These are phyloP conservation scores for Schizothorax lantsangensis DNA, from an alignment of 2,797 vertebrate species.

Conservation along the genomic window DNA sequence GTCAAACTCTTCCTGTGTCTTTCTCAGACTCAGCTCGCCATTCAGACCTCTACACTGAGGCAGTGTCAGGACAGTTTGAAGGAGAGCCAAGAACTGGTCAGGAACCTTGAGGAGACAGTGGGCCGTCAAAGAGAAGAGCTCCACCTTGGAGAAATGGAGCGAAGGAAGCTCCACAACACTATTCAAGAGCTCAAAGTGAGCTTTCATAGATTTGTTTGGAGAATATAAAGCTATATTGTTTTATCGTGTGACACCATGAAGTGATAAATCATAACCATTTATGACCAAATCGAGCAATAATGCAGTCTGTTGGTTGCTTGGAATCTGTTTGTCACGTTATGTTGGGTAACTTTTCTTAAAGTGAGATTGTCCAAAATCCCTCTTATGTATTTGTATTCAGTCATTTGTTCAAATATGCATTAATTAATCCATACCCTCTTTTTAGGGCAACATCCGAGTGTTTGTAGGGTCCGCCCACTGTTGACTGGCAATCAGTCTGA, in stretches of 20 bases:
- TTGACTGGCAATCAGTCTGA: slow-evolving; percentile 67
- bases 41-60: slow-evolving; percentile 71
- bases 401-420: not conserved
- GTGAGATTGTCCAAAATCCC: not conserved
- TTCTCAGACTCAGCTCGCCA: slow-evolving; percentile 72
- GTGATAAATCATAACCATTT: not conserved
- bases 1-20: not conserved
- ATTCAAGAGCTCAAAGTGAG: slow-evolving; percentile 89
- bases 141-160: slow-evolving; percentile 85
- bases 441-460: slow-evolving; percentile 90
- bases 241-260: not conserved
- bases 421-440: not conserved
- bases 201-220: not conserved
- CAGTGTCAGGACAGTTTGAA: slow-evolving; percentile 68
- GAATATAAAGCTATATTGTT: not conserved
- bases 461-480: slow-evolving; percentile 89
- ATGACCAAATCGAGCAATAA: not conserved
- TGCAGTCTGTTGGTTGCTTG: not conserved
- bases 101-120: slow-evolving; percentile 67
- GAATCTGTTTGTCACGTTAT: not conserved
- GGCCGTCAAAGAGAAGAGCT: slow-evolving; percentile 74
- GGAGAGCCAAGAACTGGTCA: slow-evolving; percentile 64
- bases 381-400: not conserved
- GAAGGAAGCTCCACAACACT: slow-evolving; percentile 84
- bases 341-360: not conserved